Evolutionary conservation across 2,888 invertebrate genomes (phyloP).

Genomic region (Timema cristinae): DNA sequence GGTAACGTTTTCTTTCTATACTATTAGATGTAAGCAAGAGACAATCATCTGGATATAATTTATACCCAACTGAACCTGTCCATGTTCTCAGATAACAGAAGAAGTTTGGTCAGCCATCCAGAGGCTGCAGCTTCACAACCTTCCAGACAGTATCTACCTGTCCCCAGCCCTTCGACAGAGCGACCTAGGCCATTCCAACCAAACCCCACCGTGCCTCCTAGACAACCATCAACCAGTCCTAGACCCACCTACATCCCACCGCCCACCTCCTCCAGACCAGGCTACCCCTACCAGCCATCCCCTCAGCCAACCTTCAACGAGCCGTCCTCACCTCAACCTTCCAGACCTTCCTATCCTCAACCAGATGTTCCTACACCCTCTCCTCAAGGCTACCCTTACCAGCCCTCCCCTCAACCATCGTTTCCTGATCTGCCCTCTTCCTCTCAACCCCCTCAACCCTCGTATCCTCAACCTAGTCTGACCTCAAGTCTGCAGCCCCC

Average conservation of each 20-base stretch:
- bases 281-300: constrained; percentile 21
- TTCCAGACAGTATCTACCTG: constrained; percentile 50
- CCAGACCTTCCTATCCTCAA: constrained; percentile 19
- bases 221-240: background rate
- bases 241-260: constrained; percentile 11
- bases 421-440: constrained; percentile 26
- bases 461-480: constrained; percentile 20
- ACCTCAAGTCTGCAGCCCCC: background rate
- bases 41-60: background rate
- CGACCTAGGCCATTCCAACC: constrained; percentile 32
- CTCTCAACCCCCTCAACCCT: constrained; percentile 31
- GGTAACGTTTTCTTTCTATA: too few species aligned
- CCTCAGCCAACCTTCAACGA: constrained; percentile 2
- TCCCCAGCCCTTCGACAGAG: constrained; percentile 23
- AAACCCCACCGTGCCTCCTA: constrained; percentile 35
- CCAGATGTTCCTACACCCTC: constrained; percentile 22
- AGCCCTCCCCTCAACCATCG: constrained; percentile 27
- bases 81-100: constrained; percentile 1
- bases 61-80: background rate
- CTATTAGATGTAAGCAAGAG: too few species aligned
- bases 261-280: background rate
- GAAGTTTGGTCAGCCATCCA: constrained; percentile 7
- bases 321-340: constrained; percentile 18
- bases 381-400: constrained; percentile 6
- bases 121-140: constrained; percentile 21